phyloP scores from a whole-genome alignment of 2,113 vertebrate genomes.

The Phrynosoma platyrhinos region DNA sequence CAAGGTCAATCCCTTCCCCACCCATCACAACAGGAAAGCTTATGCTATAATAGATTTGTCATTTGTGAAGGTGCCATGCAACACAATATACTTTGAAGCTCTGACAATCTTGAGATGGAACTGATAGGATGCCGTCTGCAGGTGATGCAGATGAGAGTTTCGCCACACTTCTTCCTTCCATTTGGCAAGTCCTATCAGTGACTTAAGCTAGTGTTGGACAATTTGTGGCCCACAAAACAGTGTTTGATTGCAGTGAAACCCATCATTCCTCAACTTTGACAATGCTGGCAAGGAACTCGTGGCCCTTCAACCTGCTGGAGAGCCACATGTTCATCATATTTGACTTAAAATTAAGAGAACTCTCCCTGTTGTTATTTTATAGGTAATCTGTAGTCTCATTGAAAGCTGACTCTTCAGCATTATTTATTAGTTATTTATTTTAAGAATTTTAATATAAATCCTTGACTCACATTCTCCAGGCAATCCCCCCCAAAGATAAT shows the following conservation, averaged over 20 bases:
- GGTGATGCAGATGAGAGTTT: no score
- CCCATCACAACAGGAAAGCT: neutral
- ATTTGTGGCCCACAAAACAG: no score
- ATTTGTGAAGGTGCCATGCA: neutral
- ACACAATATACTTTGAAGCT: neutral
- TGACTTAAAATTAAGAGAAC: neutral
- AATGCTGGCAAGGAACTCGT: no score
- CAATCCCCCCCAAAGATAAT: neutral
- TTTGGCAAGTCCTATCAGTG: no score
- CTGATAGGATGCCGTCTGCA: no score
- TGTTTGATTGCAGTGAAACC: no score
- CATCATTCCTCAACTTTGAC: no score
- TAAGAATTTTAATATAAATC: neutral
- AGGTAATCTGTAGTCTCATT: neutral
- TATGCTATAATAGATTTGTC: neutral
- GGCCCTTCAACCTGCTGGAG: no score
- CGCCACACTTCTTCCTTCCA: no score
- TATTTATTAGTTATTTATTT: neutral
- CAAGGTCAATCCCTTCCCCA: neutral
- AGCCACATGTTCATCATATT: no score
- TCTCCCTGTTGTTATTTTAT: neutral
- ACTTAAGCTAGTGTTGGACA: no score
- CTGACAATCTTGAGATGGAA: neutral
- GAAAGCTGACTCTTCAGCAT: neutral
- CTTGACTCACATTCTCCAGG: neutral